phyloP scores from a whole-genome alignment of 2,797 vertebrate genomes.

The Anguilla pacifica region DNA sequence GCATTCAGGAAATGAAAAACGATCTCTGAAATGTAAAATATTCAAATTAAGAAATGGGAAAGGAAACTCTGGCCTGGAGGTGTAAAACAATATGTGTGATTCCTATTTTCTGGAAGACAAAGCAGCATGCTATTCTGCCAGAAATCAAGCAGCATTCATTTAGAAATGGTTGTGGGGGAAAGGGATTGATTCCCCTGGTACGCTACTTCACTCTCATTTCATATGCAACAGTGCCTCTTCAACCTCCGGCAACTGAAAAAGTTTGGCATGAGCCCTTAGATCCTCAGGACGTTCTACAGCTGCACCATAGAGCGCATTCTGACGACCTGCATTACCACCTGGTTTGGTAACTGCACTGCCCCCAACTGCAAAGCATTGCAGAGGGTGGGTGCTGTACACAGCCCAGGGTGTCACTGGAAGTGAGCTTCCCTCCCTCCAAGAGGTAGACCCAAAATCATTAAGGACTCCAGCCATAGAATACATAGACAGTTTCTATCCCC shows the following conservation, averaged over 20 bases:
- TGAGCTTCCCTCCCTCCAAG: too few species aligned
- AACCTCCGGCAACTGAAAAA: neutral
- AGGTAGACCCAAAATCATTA: too few species aligned
- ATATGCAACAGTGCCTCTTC: neutral
- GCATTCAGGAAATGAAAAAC: constrained; percentile 53
- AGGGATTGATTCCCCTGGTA: constrained; percentile 25
- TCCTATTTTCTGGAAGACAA: constrained; percentile 27
- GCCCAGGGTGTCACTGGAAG: too few species aligned
- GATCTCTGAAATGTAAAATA: constrained; percentile 47
- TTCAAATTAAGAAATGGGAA: constrained; percentile 46
- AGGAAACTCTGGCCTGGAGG: constrained; percentile 36
- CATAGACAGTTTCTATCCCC: neutral
- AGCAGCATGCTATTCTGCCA: constrained; percentile 29
- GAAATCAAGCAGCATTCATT: constrained; percentile 34
- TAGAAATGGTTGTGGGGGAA: constrained; percentile 23
- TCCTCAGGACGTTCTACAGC: neutral
- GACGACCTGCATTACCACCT: neutral
- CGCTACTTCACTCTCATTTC: constrained; percentile 30
- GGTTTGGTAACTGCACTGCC: neutral
- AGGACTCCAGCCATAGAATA: neutral
- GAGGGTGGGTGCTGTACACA: too few species aligned
- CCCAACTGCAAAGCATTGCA: too few species aligned
- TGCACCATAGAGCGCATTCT: neutral
- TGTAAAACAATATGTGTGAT: constrained; percentile 40
- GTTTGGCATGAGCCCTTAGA: neutral